Base-by-base conservation (phyloP, 2,113 vertebrate genomes). In the Gorsachius goisagi region DNA sequence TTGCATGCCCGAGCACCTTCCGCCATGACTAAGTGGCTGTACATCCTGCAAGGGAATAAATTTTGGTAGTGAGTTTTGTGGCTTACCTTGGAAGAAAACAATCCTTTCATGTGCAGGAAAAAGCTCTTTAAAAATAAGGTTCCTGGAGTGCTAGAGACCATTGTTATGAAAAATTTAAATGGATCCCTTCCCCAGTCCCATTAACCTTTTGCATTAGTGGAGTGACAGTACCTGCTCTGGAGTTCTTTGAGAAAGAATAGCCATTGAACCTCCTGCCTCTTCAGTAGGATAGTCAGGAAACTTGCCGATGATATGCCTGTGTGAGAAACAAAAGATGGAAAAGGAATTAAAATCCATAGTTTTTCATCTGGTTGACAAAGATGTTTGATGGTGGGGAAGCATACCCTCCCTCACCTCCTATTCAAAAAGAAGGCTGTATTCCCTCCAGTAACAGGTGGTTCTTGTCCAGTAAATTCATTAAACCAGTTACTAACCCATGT, bases 211-310 rank as follows among this genome's bases (percentile, higher is more conserved):
- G 19, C 19, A 33, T 77, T 15, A 41, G 15, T 32, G 21, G 33
- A 56, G 10, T 21, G 19, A 68, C 55, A 49, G 33, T 97, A 98
- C 99, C 99, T 99, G 93, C 67, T 99, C 97, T 50, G 98, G 98
- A 73, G 98, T 99, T 91, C 98, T 99, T 77, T 98, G 64, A 30
- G 98, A 95, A 85, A 99, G 98, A 79, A 99, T 94, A 66, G 96
- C 49, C 21, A 93, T 97, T 9, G 99, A 99, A 33, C 99, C 98
- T 3, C 98, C 99, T 27, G 98, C 97, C 14, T 98, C 97, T 60
- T 77, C 86, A 2, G 95, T 62, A 21, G 99, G 99, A 28, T 98
- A 99, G 55, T 98, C 98, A 17, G 99, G 98, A 93, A 99, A 99
- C 37, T 73, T 97, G 76, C 99, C 99, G 0, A 97, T 97, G 45